A percentile compares a stretch with the other conserved stretches of the same genome.
Evolutionary conservation across 2,888 invertebrate genomes (phyloP).

Genomic region (Cybosia mesomella): DNA sequence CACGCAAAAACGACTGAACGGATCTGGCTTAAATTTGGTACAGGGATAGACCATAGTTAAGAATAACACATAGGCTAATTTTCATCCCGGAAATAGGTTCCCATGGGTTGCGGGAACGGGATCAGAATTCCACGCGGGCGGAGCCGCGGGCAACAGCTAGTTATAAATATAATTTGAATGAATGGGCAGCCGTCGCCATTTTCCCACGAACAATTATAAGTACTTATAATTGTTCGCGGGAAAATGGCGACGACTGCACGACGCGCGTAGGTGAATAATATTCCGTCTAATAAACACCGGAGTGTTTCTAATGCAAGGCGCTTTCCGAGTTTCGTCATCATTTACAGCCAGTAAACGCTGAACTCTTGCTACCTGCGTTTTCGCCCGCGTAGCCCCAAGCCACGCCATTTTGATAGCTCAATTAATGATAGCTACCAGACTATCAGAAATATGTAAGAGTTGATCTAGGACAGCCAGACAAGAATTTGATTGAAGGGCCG

Average conservation of each 20-base stretch:
- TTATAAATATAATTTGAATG: too few species aligned
- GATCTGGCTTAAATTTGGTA: too few species aligned
- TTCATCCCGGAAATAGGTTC: too few species aligned
- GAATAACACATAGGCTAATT: too few species aligned
- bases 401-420: slow-evolving; percentile 22
- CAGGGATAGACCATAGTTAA: too few species aligned
- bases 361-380: slow-evolving; percentile 19
- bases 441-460: slow-evolving; percentile 30
- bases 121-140: too few species aligned
- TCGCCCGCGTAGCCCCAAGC: not conserved
- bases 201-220: too few species aligned
- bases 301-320: slow-evolving; percentile 58
- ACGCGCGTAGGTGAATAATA: not conserved
- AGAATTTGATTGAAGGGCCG: slow-evolving; percentile 17
- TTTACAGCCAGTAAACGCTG: slow-evolving; percentile 34
- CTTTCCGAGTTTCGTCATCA: slow-evolving; percentile 60
- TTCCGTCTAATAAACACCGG: slow-evolving; percentile 41
- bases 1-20: too few species aligned
- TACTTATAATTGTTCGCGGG: not conserved
- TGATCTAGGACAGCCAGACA: slow-evolving; percentile 36
- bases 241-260: not conserved
- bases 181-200: too few species aligned
- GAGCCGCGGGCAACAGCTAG: too few species aligned
- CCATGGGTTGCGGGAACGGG: too few species aligned
- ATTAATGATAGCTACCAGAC: slow-evolving; percentile 33